A percentile compares a stretch with the other conserved stretches of the same genome.
Evolutionary conservation across 1,140 invertebrate genomes (phyloP).

Genomic region (Caenorhabditis brenneri): DNA sequence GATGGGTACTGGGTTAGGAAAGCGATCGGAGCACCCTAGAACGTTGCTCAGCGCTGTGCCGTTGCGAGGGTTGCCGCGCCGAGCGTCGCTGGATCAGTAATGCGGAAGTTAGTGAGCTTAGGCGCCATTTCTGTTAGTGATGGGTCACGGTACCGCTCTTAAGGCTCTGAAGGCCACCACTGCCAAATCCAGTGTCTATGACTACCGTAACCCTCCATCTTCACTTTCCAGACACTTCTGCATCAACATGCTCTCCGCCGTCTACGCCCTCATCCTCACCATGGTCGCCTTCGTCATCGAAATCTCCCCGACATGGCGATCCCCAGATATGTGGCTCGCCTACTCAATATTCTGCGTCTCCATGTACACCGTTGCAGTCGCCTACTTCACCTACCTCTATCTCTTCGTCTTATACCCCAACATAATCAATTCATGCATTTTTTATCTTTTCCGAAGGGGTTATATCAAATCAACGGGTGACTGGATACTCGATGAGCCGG

Average conservation of each 20-base stretch:
- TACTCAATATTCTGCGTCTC: not conserved
- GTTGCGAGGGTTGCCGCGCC: no score
- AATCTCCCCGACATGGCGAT: constrained; percentile 67
- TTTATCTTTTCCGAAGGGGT: not conserved
- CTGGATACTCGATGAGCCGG: not conserved
- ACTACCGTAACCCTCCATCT: no score
- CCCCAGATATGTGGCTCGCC: constrained; percentile 44
- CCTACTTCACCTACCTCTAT: not conserved
- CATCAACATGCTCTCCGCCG: constrained; percentile 62
- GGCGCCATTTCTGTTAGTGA: no score
- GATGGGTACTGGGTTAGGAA: no score
- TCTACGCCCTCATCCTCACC: constrained; percentile 67
- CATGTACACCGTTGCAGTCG: not conserved
- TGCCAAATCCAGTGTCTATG: no score
- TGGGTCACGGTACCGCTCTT: no score
- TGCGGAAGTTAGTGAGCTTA: no score
- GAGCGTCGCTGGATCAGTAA: no score
- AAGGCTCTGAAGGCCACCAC: no score
- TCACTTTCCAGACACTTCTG: constrained; percentile 66
- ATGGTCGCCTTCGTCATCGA: constrained; percentile 68
- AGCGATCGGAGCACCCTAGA: no score
- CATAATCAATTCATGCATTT: not conserved
- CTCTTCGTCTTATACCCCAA: not conserved
- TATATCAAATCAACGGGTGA: not conserved
- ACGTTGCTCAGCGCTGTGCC: no score